A percentile compares a stretch with the other conserved stretches of the same genome.
These are phyloP conservation scores for Drosophila kambysellisi DNA, from an alignment of 2,888 invertebrate species.

Conservation along the genomic window DNA sequence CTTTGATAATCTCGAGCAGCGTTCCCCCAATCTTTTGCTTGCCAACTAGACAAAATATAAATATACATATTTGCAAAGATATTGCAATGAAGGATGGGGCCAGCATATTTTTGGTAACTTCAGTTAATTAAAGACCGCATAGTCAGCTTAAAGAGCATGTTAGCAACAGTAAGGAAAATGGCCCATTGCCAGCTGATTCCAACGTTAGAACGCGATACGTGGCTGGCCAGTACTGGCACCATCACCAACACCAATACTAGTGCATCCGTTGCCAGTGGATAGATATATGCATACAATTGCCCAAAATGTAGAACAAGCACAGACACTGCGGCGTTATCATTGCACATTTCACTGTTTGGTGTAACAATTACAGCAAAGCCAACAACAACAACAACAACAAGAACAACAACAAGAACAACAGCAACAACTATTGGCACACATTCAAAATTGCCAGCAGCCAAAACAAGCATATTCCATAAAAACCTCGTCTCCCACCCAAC, in stretches of 20 bases:
- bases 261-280: constrained; percentile 10
- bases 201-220: constrained; percentile 30
- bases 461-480: constrained; percentile 57
- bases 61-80: neutral
- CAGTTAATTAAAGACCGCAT: constrained; percentile 40
- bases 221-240: constrained; percentile 25
- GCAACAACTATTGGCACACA: constrained; percentile 65
- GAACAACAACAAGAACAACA: constrained; percentile 51
- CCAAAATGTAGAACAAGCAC: constrained; percentile 56
- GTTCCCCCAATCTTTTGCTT: neutral
- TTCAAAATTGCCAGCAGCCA: constrained; percentile 75
- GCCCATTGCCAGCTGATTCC: constrained; percentile 48
- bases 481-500: constrained; percentile 6
- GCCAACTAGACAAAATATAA: neutral
- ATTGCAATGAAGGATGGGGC: neutral
- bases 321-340: constrained; percentile 73
- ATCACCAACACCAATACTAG: constrained; percentile 28
- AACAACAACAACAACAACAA: constrained; percentile 21
- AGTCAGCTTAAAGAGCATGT: constrained; percentile 30
- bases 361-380: constrained; percentile 75
- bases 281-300: constrained; percentile 23
- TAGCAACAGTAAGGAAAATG: constrained; percentile 36
- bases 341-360: constrained; percentile 77
- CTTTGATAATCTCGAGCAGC: neutral
- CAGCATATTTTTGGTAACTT: constrained; percentile 20